phyloP scores from a whole-genome alignment of 2,888 invertebrate genomes.

The Bombylius major region DNA sequence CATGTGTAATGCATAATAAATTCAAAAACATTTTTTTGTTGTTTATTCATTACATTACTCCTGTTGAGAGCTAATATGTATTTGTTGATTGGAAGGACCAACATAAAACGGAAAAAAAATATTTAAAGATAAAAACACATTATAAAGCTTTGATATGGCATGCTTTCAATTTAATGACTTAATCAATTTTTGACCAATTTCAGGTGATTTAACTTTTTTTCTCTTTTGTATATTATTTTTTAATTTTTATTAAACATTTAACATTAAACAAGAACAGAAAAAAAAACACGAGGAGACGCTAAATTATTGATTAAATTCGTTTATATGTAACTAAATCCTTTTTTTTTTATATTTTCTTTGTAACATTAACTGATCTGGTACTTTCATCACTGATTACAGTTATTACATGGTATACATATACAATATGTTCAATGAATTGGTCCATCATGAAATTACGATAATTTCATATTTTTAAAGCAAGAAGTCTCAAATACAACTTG shows the following conservation, averaged over 20 bases:
- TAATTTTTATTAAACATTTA: neutral
- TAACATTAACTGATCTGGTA: neutral
- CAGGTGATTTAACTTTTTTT: neutral
- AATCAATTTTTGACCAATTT: constrained; percentile 5
- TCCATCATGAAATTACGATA: constrained; percentile 1
- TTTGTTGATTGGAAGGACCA: constrained; percentile 1
- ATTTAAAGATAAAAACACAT: neutral
- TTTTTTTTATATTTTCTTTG: too few relatives aligned
- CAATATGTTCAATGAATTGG: neutral
- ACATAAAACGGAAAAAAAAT: neutral
- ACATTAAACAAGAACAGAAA: neutral
- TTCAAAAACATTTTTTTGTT: constrained; percentile 1
- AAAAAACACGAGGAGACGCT: too few relatives aligned
- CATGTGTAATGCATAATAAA: constrained; percentile 13
- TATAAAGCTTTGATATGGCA: constrained; percentile 1
- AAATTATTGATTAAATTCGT: too few relatives aligned
- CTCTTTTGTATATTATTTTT: neutral
- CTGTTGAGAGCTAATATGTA: neutral
- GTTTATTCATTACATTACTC: neutral
- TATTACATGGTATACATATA: neutral
- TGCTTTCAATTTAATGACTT: constrained; percentile 8
- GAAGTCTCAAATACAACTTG: neutral
- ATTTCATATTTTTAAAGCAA: neutral
- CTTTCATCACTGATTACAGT: constrained; percentile 1
- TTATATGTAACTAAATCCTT: too few relatives aligned